Evolutionary conservation across 2,113 vertebrate species (phyloP).

Genomic region (Pterocles gutturalis): DNA sequence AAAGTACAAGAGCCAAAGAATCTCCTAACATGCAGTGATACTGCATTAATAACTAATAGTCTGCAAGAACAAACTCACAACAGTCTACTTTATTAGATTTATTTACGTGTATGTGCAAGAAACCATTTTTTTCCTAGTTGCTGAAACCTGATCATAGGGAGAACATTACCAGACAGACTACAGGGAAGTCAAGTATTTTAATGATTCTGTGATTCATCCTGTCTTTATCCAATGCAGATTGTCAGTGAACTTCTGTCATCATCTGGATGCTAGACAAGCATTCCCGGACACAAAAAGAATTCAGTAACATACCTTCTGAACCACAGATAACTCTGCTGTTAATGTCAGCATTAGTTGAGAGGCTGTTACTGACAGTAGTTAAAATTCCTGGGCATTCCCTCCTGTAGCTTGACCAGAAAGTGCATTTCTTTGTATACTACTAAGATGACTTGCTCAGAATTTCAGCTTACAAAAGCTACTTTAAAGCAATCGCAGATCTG

Average conservation of each 20-base stretch:
- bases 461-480: background rate
- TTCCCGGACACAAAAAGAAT: background rate
- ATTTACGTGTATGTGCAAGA: background rate
- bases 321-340: background rate
- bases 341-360: background rate
- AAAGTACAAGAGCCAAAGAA: background rate
- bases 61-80: background rate
- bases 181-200: conserved; percentile 2
- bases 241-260: conserved; percentile 8
- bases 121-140: background rate
- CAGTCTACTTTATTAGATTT: background rate
- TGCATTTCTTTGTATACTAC: background rate
- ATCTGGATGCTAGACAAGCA: background rate
- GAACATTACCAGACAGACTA: background rate
- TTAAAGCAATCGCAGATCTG: background rate
- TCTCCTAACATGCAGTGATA: background rate
- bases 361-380: background rate
- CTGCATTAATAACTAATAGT: background rate
- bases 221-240: background rate
- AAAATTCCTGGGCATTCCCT: background rate
- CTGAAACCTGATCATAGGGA: background rate
- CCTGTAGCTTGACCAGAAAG: background rate
- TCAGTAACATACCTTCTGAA: conserved; percentile 16
- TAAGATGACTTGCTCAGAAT: background rate
- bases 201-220: background rate